phyloP scores from a whole-genome alignment of 2,797 vertebrate genomes.

The Distichodus sexfasciatus region DNA sequence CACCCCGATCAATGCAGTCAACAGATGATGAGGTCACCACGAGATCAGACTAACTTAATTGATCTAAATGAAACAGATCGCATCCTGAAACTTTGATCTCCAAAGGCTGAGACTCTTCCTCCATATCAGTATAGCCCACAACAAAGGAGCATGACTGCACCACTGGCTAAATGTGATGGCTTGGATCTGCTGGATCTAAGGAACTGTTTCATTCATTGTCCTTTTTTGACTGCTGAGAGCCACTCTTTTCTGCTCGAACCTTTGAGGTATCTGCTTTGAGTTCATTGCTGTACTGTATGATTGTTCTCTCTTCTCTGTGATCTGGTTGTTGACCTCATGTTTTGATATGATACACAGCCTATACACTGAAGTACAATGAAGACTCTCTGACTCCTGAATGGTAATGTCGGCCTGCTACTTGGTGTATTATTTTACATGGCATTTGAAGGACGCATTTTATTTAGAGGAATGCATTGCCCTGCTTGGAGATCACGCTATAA shows the following conservation, averaged over 20 bases:
- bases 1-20: conserved; percentile 23
- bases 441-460: not conserved
- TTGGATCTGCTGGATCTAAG: not conserved
- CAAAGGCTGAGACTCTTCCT: not conserved
- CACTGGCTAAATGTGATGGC: not conserved
- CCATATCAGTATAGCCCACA: conserved; percentile 3
- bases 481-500: not conserved
- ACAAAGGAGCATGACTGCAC: not conserved
- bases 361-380: not conserved
- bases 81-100: conserved; percentile 1
- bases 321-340: not conserved
- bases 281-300: not conserved
- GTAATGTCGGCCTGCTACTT: not conserved
- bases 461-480: not conserved
- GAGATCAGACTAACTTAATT: conserved; percentile 19
- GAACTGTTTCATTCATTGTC: conserved; percentile 2
- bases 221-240: conserved; percentile 14
- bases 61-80: conserved; percentile 19
- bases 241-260: not conserved
- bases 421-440: not conserved
- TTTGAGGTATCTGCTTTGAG: not conserved
- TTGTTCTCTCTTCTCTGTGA: not conserved
- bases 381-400: not conserved
- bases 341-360: not conserved
- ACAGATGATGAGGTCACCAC: conserved; percentile 20